Evolutionary conservation across 1,140 invertebrate species (phyloP), one percentile per base, ranked within the genome.

Genomic region (Leptestheria dahalacensis): DNA sequence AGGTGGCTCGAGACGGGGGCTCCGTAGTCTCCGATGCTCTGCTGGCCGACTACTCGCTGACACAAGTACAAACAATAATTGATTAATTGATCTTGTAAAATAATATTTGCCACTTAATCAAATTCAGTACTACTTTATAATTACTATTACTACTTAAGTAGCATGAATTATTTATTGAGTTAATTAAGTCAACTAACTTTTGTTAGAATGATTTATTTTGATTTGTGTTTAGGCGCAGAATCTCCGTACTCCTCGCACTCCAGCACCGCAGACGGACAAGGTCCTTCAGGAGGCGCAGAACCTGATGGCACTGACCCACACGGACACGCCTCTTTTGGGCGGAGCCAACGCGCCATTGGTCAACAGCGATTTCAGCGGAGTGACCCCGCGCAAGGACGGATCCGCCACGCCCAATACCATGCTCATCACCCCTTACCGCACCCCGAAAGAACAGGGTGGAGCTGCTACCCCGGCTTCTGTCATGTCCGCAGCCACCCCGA

Each of bases 261-360:
- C 92, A 0, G 84, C 88, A 1, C 79, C 79, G 48, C 75, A 71
- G 69, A 86, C 76, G 48, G 87, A 91, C 67, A 75, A 74, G 50
- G 76, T 84, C 62, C 64, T 82, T 20, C 77, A 77, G 80, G 95
- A 98, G 75, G 94, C 95, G 0, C 93, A 98, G 71, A 97, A 98
- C 72, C 87, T 99, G 59, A 96, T 99, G 87, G 95, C 95, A 3
- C 71, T 99, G 4, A 91, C 89, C 0, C 92, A 98, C 70, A 92
- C 95, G 0, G 95, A 99, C 66, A 99, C 96, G 0, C 96, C 96
- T 11, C 72, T 99, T 1, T 97, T 97, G 73, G 88, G 96, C 48
- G 96, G 95, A 0, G 66, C 92, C 2, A 99, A 99, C 70, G 97
- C 94, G 1, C 88, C 91, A 0, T 70, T 98, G 1, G 82, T 87